Base-by-base conservation (phyloP, 1,140 invertebrate species). In the Zaprionus inermis region DNA sequence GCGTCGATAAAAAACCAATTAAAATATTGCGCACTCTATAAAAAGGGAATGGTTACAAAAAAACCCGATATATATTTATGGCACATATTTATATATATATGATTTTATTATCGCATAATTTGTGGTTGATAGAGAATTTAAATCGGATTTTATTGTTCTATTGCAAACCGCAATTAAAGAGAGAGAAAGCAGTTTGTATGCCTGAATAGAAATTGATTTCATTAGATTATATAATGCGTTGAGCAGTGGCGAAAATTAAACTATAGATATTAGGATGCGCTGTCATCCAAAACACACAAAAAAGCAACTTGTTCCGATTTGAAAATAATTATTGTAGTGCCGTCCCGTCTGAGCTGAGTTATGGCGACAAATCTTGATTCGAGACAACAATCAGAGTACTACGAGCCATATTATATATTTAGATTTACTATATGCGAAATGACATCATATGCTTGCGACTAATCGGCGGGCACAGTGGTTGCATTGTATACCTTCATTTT, bases 401-500 rank as follows among this genome's bases (percentile, higher is more conserved):
- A n/a, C 38, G 0, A 44, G 38, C 38, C n/a, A 36, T 6, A 57
- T 57, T 54, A 54, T 54, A 54, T 54, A 16, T 24, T n/a, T n/a
- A n/a, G n/a, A 22, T n/a, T 28, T 16, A 16, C 1, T 24, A 14
- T 14, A 51, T 46, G 18, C 14, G 14, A 10, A 24, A 24, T 22
- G 46, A 52, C 18, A 38, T 72, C 44, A 38, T 34, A 38, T 22
- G 38, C n/a, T 9, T 2, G 12, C 20, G 28, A 5, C 18, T 46
- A 66, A 9, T 66, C 14, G 16, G 16, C 20, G 0, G 74, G 84
- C 14, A 30, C 56, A 3, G 84, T 89, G 0, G 71, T 81, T 11
- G 55, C 84, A 11, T 72, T 72, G 11, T 73, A 84, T 2, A 65
- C n/a, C 28, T 60, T 71, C 20, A 84, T 28, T 30, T 76, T 78